These are phyloP conservation scores for Atlantisia rogersi DNA, from an alignment of 2,113 vertebrate genomes.

Conservation along the genomic window DNA sequence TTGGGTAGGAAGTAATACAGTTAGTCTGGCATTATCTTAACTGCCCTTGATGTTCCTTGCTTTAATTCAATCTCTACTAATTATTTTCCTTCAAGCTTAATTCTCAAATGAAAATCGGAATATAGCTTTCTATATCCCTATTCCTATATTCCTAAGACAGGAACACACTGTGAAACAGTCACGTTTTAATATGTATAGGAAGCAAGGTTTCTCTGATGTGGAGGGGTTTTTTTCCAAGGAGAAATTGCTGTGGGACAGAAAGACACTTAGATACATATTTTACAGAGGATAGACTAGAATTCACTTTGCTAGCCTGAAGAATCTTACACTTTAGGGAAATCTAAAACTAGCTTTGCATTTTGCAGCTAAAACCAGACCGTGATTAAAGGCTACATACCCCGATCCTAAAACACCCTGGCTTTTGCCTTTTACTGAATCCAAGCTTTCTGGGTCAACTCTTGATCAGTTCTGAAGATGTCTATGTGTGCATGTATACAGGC, in stretches of 20 bases:
- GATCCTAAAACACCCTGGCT: not conserved
- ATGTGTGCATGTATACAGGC: not conserved
- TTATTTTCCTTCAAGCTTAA: not conserved
- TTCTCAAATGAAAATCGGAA: not conserved
- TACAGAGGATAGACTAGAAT: not conserved
- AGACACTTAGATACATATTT: not conserved
- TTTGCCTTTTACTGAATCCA: not conserved
- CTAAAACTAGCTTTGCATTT: not conserved
- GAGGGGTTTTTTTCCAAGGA: not conserved
- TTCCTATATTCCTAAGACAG: not conserved
- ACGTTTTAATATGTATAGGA: not conserved
- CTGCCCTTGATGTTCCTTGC: not conserved
- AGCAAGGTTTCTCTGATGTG: not conserved
- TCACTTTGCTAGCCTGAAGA: not conserved
- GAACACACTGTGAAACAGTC: accelerated
- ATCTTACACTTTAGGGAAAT: not conserved
- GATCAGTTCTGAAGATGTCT: not conserved
- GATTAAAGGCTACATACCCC: not conserved
- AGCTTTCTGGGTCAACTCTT: not conserved
- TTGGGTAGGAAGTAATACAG: not conserved
- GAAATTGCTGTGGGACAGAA: not conserved
- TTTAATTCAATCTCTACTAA: not conserved
- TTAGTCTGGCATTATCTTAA: not conserved
- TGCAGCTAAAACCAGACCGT: not conserved
- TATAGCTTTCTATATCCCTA: not conserved